These are phyloP conservation scores for Drosophila picticornis DNA, from an alignment of 2,888 invertebrate species.

Conservation along the genomic window DNA sequence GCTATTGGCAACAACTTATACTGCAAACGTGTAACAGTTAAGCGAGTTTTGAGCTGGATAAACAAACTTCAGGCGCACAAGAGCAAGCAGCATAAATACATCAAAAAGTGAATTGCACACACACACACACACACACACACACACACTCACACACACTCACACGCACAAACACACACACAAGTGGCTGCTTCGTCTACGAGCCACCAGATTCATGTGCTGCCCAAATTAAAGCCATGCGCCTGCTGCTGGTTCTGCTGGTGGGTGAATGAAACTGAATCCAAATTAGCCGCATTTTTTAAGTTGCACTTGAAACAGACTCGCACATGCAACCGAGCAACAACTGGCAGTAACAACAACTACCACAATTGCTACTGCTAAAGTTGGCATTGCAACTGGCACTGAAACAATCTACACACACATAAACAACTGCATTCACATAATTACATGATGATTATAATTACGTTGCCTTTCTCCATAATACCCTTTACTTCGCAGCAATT, in stretches of 20 bases:
- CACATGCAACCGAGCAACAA: conserved; percentile 15
- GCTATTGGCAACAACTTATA: conserved; percentile 49
- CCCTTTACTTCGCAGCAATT: conserved; percentile 29
- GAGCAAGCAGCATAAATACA: conserved; percentile 39
- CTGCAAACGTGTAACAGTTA: conserved; percentile 42
- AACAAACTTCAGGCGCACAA: conserved; percentile 40
- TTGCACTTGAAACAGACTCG: conserved; percentile 46
- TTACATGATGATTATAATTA: conserved; percentile 60
- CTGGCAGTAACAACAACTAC: conserved; percentile 1
- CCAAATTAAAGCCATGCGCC: conserved; percentile 51
- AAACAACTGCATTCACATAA: conserved; percentile 28
- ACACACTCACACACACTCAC: conserved; percentile 2
- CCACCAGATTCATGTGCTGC: conserved; percentile 47
- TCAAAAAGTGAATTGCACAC: conserved; percentile 46
- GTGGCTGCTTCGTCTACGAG: not conserved
- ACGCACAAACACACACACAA: not conserved
- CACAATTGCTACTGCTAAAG: not conserved
- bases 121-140: conserved; percentile 5
- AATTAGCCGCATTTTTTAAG: conserved; percentile 70
- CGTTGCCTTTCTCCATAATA: conserved; percentile 14
- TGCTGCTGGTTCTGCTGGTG: conserved; percentile 15
- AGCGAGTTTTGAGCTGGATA: conserved; percentile 29
- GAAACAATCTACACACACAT: conserved; percentile 42
- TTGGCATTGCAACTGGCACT: conserved; percentile 15
- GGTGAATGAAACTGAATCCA: conserved; percentile 56